phyloP scores from a whole-genome alignment of 2,113 vertebrate species.

The Pristiophorus japonicus region DNA sequence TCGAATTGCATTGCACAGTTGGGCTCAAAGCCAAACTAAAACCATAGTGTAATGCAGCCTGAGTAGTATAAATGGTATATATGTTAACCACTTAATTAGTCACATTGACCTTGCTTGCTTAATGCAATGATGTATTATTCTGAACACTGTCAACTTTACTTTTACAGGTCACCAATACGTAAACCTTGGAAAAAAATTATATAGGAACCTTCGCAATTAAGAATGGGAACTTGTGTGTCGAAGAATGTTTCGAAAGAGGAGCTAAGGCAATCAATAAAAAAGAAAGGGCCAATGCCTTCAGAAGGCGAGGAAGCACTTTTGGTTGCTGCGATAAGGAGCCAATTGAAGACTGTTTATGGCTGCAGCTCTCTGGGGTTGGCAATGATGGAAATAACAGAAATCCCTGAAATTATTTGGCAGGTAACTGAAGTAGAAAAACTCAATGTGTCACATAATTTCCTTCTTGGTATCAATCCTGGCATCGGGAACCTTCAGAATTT shows the following conservation, averaged over 20 bases:
- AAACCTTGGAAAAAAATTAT: background rate
- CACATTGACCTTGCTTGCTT: background rate
- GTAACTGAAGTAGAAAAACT: constrained; percentile 81
- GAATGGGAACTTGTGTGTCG: constrained; percentile 43
- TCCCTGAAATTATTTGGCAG: constrained; percentile 78
- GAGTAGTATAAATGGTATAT: too few species aligned
- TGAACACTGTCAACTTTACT: background rate
- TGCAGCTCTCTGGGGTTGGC: constrained; percentile 75
- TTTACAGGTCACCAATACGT: background rate
- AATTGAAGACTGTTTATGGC: constrained; percentile 55
- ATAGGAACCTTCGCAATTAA: background rate
- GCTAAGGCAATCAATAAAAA: constrained; percentile 44
- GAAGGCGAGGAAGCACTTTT: constrained; percentile 60
- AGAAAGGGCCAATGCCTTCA: constrained; percentile 51
- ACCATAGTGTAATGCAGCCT: background rate
- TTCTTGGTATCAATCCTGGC: constrained; percentile 62
- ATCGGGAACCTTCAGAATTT: constrained; percentile 73
- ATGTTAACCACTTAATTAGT: background rate
- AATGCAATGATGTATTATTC: background rate
- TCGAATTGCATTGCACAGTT: background rate
- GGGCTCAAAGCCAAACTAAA: background rate
- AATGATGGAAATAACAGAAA: constrained; percentile 69
- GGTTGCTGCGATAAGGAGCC: constrained; percentile 54
- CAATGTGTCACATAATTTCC: constrained; percentile 79
- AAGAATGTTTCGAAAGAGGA: constrained; percentile 50